Percentiles rank a stretch among this genome's conserved stretches.
These are phyloP conservation scores for Clarias fuscus DNA, from an alignment of 2,797 vertebrate genomes.

Conservation along the genomic window DNA sequence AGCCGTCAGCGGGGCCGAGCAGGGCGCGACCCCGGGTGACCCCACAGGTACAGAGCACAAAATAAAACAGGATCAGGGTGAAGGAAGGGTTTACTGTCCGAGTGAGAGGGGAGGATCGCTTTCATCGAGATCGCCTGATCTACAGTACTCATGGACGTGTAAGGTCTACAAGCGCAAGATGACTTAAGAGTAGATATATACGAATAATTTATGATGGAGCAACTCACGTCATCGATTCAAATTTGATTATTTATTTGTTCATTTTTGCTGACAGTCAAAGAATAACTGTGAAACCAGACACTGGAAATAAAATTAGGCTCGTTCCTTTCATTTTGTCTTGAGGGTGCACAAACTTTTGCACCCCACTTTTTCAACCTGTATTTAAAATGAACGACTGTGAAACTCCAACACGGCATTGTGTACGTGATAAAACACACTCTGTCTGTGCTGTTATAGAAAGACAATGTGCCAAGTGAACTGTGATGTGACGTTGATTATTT, in stretches of 20 bases:
- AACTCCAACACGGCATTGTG: background rate
- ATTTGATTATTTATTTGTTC: too few relatives aligned
- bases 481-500: background rate
- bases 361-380: background rate
- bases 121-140: background rate
- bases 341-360: background rate
- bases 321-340: background rate
- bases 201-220: background rate
- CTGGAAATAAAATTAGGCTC: background rate
- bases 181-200: background rate
- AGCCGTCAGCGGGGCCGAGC: conserved; percentile 55
- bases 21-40: conserved; percentile 38
- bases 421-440: background rate
- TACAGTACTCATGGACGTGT: background rate
- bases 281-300: background rate
- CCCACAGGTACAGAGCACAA: conserved; percentile 20
- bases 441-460: background rate
- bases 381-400: background rate
- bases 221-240: background rate
- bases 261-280: too few relatives aligned
- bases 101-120: background rate
- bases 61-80: background rate
- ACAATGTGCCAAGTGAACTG: background rate
- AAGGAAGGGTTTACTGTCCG: background rate
- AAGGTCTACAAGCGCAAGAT: background rate